Conservation (phyloP, 2,888 invertebrate genomes). For the Epistrophella euchroma region DNA sequence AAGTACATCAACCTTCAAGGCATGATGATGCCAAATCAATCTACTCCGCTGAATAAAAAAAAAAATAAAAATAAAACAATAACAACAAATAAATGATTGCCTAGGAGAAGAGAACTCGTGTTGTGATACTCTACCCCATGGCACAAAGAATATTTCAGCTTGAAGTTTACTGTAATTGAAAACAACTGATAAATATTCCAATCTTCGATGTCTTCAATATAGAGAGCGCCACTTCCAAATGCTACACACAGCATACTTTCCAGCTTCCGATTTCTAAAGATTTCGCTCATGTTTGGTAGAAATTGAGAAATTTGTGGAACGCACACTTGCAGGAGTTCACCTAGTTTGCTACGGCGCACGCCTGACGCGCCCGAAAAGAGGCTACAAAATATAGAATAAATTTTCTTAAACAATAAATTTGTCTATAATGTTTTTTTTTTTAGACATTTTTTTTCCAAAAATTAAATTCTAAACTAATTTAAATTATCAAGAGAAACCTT, state of each 20-base stretch:
- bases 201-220: slow-evolving; percentile 19
- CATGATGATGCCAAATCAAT: slow-evolving; percentile 50
- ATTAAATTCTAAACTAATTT: background rate
- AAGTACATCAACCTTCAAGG: slow-evolving; percentile 51
- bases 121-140: slow-evolving; percentile 32
- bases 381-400: slow-evolving; percentile 31
- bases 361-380: slow-evolving; percentile 74
- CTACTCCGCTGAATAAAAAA: slow-evolving; percentile 1
- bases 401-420: background rate
- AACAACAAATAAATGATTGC: slow-evolving; percentile 30
- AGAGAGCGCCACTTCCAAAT: slow-evolving; percentile 52
- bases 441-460: background rate
- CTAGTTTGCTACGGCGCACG: slow-evolving; percentile 65
- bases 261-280: slow-evolving; percentile 53
- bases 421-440: background rate
- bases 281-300: background rate
- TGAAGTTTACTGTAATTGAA: slow-evolving; percentile 50
- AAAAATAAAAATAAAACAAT: background rate
- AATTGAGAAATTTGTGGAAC: slow-evolving; percentile 48
- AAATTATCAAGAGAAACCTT: background rate
- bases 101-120: slow-evolving; percentile 45
- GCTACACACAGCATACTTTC: slow-evolving; percentile 56
- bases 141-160: slow-evolving; percentile 38
- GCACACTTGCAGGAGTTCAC: slow-evolving; percentile 50
- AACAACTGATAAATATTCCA: slow-evolving; percentile 73